Conservation (phyloP, 2,888 invertebrate genomes). For the Pseudococcus jackbeardsleyi region DNA sequence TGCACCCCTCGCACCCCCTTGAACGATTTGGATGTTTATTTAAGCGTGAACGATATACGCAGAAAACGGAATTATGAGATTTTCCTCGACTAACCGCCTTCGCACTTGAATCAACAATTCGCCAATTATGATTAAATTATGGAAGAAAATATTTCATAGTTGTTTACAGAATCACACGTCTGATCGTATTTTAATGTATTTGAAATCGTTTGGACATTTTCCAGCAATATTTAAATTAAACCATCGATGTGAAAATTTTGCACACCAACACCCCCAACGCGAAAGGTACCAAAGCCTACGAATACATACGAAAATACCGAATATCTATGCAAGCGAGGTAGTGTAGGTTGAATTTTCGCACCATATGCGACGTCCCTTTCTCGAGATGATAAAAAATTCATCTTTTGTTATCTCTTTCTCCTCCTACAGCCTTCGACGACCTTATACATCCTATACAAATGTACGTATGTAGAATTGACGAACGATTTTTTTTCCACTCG, state of each 20-base stretch:
- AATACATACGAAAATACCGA: background rate
- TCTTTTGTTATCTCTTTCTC: too few relatives aligned
- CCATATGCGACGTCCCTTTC: background rate
- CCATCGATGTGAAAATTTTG: background rate
- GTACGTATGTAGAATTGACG: background rate
- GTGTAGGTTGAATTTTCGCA: background rate
- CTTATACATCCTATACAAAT: background rate
- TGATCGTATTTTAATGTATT: background rate
- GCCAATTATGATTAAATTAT: background rate
- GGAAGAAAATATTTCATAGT: background rate
- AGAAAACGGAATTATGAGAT: background rate
- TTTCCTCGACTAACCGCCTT: background rate
- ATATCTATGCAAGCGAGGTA: background rate
- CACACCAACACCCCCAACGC: background rate
- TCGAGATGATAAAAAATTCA: too few relatives aligned
- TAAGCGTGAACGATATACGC: background rate
- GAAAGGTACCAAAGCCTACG: background rate
- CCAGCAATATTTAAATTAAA: background rate
- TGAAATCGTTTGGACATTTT: background rate
- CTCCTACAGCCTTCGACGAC: too few relatives aligned
- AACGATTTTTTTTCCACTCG: background rate
- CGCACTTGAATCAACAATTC: background rate
- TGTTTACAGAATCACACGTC: background rate
- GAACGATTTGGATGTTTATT: background rate
- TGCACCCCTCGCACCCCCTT: too few relatives aligned